Conservation (phyloP, 2,113 vertebrate genomes). For the Halichoerus grypus region DNA sequence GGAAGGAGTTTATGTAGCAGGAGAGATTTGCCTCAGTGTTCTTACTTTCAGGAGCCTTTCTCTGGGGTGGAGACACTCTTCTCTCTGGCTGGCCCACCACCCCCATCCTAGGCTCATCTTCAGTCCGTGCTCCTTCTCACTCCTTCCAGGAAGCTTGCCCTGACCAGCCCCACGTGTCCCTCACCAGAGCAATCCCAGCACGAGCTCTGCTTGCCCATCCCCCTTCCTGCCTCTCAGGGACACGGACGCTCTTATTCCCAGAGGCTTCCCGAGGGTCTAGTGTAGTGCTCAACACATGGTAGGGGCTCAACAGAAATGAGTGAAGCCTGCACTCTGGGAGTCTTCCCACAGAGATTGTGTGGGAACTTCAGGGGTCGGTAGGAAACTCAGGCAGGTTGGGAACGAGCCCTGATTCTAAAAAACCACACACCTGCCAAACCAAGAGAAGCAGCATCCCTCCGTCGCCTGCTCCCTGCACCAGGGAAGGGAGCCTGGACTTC, state of each 20-base stretch:
- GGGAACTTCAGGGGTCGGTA: neutral
- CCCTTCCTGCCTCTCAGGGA: neutral
- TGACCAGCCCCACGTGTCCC: neutral
- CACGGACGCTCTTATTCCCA: neutral
- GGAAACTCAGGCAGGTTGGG: neutral
- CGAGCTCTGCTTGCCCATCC: neutral
- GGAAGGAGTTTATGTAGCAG: neutral
- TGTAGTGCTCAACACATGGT: fast-evolving
- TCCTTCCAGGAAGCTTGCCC: conserved; percentile 16
- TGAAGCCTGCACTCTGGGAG: neutral
- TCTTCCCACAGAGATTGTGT: neutral
- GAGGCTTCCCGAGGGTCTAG: neutral
- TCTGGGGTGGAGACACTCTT: too few species aligned
- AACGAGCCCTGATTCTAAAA: neutral
- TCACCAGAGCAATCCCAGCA: neutral
- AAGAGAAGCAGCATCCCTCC: neutral
- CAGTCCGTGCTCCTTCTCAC: neutral
- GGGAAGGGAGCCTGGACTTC: neutral
- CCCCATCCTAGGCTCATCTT: neutral
- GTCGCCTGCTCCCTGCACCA: fast-evolving
- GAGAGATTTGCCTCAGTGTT: neutral
- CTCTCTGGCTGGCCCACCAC: neutral
- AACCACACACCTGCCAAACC: neutral
- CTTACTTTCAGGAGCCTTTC: neutral
- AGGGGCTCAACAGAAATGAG: fast-evolving